These are phyloP conservation scores for Antennarius striatus DNA, from an alignment of 2,113 vertebrate species.

Conservation along the genomic window DNA sequence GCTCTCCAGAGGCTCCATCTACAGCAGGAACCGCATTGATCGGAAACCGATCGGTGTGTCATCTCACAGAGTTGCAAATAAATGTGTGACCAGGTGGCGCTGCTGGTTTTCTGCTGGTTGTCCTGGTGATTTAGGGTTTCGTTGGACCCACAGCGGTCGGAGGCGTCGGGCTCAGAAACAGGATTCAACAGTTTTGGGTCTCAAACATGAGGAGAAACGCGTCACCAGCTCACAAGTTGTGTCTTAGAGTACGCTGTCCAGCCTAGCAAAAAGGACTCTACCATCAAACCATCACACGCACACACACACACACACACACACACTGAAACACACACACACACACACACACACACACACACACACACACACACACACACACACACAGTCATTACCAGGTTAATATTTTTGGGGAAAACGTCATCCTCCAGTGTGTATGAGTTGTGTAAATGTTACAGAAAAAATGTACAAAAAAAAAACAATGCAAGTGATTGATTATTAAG, in stretches of 20 bases:
- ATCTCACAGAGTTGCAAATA: slow-evolving; percentile 40
- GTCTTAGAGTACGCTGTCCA: slow-evolving; percentile 77
- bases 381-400: slow-evolving; percentile 60
- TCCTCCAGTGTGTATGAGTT: slow-evolving; percentile 81
- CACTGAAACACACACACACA: slow-evolving; percentile 12
- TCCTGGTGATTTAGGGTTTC: slow-evolving; percentile 36
- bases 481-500: slow-evolving; percentile 78
- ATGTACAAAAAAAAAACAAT: slow-evolving; percentile 62
- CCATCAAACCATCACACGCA: slow-evolving; percentile 49
- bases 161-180: slow-evolving; percentile 67
- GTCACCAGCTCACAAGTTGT: slow-evolving; percentile 79
- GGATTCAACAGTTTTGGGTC: slow-evolving; percentile 58
- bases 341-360: slow-evolving; percentile 25
- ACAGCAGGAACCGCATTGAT: slow-evolving; percentile 27
- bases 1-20: slow-evolving; percentile 28
- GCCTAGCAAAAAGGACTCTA: slow-evolving; percentile 75
- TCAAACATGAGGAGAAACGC: slow-evolving; percentile 68
- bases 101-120: slow-evolving; percentile 33
- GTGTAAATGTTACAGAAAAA: slow-evolving; percentile 76
- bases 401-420: slow-evolving; percentile 64
- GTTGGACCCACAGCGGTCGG: slow-evolving; percentile 44
- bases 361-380: slow-evolving; percentile 38
- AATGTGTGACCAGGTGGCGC: slow-evolving; percentile 47
- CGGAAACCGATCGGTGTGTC: slow-evolving; percentile 30
- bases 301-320: slow-evolving; percentile 25